Evolutionary conservation across 2,797 vertebrate genomes (phyloP).

Genomic region (Sternotherus odoratus): DNA sequence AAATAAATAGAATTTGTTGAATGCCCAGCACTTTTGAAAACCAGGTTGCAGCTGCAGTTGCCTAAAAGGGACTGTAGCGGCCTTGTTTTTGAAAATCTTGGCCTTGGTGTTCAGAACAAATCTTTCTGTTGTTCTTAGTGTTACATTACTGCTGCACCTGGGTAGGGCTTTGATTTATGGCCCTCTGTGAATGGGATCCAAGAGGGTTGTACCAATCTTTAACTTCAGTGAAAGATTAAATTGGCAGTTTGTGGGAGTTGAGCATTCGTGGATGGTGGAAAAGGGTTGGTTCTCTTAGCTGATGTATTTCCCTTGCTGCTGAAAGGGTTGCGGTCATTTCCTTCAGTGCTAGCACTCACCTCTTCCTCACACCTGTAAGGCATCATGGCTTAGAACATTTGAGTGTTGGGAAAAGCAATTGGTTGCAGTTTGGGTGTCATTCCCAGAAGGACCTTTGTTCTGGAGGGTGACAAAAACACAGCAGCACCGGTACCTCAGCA

Average conservation of each 20-base stretch:
- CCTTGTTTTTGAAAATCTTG: not conserved
- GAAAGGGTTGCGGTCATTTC: not conserved
- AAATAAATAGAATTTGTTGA: not conserved
- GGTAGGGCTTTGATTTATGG: not conserved
- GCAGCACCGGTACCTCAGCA: not conserved
- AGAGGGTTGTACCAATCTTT: not conserved
- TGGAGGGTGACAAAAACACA: not conserved
- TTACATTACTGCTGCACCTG: not conserved
- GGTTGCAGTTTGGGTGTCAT: not conserved
- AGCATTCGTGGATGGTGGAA: not conserved
- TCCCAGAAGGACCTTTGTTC: not conserved
- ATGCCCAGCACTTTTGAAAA: not conserved
- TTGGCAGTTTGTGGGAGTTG: not conserved
- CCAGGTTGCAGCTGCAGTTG: not conserved
- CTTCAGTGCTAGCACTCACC: not conserved
- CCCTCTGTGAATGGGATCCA: not conserved
- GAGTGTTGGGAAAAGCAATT: not conserved
- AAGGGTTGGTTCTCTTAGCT: not conserved
- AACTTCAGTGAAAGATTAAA: not conserved
- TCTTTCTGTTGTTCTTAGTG: not conserved
- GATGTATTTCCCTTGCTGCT: not conserved
- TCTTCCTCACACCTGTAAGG: not conserved
- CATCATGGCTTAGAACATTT: not conserved
- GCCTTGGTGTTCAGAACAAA: not conserved
- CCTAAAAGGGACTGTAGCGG: not conserved